A percentile compares a stretch with the other conserved stretches of the same genome.
These are phyloP conservation scores for Poecile montanus DNA, from an alignment of 2,797 vertebrate genomes.

Conservation along the genomic window DNA sequence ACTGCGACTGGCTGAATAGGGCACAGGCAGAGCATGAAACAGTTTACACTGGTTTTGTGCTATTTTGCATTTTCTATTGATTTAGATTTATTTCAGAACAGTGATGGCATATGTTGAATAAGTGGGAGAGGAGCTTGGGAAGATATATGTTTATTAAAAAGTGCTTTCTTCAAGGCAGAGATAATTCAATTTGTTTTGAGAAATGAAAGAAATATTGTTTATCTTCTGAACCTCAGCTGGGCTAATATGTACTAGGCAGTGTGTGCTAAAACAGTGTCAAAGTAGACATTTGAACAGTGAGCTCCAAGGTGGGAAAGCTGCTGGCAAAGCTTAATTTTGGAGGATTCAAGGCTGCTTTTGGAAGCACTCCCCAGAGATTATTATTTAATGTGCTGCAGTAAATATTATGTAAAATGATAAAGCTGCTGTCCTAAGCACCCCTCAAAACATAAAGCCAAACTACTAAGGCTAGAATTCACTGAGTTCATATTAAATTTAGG, in stretches of 20 bases:
- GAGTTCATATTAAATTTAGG: background rate
- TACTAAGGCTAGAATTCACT: background rate
- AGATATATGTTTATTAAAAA: slow-evolving; percentile 5
- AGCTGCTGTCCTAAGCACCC: background rate
- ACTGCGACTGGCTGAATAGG: background rate
- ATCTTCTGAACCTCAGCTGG: background rate
- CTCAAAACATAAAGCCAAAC: background rate
- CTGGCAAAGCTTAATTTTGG: background rate
- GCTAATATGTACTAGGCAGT: background rate
- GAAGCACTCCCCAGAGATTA: background rate
- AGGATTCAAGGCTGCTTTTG: background rate
- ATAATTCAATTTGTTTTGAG: background rate
- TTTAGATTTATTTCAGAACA: background rate
- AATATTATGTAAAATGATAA: background rate
- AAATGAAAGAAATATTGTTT: slow-evolving; percentile 8
- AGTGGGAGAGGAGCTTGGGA: background rate
- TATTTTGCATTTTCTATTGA: background rate
- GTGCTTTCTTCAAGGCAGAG: background rate
- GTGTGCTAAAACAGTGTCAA: background rate
- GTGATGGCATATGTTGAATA: background rate
- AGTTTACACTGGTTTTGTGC: background rate
- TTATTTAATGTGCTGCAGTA: background rate
- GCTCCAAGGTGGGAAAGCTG: background rate
- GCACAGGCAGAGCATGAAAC: background rate
- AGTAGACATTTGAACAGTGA: background rate